Evolutionary conservation across 2,888 invertebrate species (phyloP).

Genomic region (Tetragonula carbonaria): DNA sequence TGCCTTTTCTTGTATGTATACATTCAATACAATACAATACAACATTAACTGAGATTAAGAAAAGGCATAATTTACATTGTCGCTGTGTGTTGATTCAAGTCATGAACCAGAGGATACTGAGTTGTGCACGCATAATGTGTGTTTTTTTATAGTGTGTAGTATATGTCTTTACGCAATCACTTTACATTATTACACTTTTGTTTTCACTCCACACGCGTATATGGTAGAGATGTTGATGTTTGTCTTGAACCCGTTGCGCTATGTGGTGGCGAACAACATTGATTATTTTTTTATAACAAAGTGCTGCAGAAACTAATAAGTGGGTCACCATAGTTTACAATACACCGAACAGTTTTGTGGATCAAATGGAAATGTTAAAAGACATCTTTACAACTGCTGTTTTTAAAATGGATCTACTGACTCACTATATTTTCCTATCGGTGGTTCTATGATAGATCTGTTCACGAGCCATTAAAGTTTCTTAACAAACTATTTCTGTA

Average conservation of each 20-base stretch:
- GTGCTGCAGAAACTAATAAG: constrained; percentile 75
- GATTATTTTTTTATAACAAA: constrained; percentile 81
- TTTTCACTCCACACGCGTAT: constrained; percentile 76
- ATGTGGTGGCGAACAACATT: constrained; percentile 73
- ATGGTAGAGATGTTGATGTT: constrained; percentile 77
- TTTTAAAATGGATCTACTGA: constrained; percentile 66
- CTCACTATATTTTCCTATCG: constrained; percentile 62
- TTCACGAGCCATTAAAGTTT: constrained; percentile 61
- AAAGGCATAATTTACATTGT: constrained; percentile 74
- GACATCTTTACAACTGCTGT: constrained; percentile 58
- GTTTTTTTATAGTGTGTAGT: constrained; percentile 63
- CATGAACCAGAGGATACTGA: constrained; percentile 79
- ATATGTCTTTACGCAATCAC: constrained; percentile 75
- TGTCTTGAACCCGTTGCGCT: constrained; percentile 79
- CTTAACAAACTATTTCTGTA: constrained; percentile 25
- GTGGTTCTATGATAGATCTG: constrained; percentile 59
- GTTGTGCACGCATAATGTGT: constrained; percentile 71
- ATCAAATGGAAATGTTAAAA: constrained; percentile 70
- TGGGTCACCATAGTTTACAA: constrained; percentile 79
- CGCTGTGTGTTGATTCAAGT: constrained; percentile 73
- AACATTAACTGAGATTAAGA: constrained; percentile 74
- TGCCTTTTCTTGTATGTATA: constrained; percentile 70
- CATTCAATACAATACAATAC: constrained; percentile 65
- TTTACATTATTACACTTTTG: constrained; percentile 78
- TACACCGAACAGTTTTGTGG: constrained; percentile 77